phyloP scores from a whole-genome alignment of 1,140 invertebrate species.

The Drosophila nebulosa region DNA sequence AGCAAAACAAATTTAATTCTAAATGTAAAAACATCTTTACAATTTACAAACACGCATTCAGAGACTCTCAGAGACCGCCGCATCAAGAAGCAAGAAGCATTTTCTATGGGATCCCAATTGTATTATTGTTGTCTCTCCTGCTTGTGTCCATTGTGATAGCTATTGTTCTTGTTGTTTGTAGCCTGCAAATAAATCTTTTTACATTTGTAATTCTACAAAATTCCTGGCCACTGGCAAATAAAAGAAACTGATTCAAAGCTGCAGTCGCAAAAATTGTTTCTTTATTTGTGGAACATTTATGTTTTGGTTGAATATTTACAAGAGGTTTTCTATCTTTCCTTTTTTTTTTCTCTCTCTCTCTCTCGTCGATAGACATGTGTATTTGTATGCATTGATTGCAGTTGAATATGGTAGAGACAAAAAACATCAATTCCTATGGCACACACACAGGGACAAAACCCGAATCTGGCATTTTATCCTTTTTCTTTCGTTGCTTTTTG shows the following conservation, averaged over 20 bases:
- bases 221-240: constrained; percentile 35
- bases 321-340: constrained; percentile 19
- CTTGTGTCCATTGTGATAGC: neutral
- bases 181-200: constrained; percentile 55
- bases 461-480: neutral
- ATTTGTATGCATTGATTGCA: neutral
- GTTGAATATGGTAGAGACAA: neutral
- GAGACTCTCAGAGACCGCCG: neutral
- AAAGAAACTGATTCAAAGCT: constrained; percentile 29
- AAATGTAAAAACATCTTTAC: constrained; percentile 22
- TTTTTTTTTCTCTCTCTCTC: neutral
- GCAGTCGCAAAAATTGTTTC: constrained; percentile 53
- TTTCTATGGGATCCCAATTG: too few relatives aligned
- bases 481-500: constrained; percentile 12
- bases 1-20: constrained; percentile 11
- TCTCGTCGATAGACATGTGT: neutral
- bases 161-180: constrained; percentile 27
- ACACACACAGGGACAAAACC: neutral
- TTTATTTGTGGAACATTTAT: constrained; percentile 55
- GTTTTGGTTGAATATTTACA: constrained; percentile 56
- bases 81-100: neutral
- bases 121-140: neutral
- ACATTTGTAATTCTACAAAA: constrained; percentile 65
- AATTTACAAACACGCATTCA: constrained; percentile 3
- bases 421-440: neutral